Evolutionary conservation across 1,140 invertebrate genomes (phyloP).

Genomic region (Onthophagus taurus): DNA sequence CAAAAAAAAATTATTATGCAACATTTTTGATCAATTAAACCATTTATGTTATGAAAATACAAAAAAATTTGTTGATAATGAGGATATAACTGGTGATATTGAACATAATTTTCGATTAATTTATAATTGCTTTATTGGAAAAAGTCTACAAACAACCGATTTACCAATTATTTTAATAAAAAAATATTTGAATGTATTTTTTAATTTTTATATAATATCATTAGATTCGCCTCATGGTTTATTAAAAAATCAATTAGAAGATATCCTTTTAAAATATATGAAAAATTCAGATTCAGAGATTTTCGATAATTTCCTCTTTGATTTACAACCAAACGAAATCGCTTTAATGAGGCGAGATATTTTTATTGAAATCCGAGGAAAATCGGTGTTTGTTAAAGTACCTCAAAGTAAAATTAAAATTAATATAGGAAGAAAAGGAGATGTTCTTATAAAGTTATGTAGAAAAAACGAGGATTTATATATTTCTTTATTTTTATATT

Average conservation of each 20-base stretch:
- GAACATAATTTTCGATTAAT: slow-evolving; percentile 38
- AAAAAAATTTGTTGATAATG: slow-evolving; percentile 16
- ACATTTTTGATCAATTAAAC: not conserved
- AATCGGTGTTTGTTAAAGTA: slow-evolving; percentile 13
- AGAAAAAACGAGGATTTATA: slow-evolving; percentile 12
- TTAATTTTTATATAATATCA: slow-evolving; percentile 22
- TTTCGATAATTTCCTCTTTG: slow-evolving; percentile 29
- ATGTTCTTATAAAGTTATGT: slow-evolving; percentile 16
- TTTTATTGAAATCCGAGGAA: slow-evolving; percentile 8
- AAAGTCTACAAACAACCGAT: slow-evolving; percentile 8
- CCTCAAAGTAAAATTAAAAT: slow-evolving; percentile 10
- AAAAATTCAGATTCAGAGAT: slow-evolving; percentile 8
- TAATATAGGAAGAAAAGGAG: slow-evolving; percentile 10
- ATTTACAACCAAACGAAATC: slow-evolving; percentile 11
- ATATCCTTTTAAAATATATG: slow-evolving; percentile 23
- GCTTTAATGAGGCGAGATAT: slow-evolving; percentile 19
- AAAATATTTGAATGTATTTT: slow-evolving; percentile 21
- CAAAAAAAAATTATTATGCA: slow-evolving; percentile 25
- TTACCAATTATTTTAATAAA: slow-evolving; percentile 22
- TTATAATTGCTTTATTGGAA: slow-evolving; percentile 36
- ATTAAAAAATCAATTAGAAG: slow-evolving; percentile 19
- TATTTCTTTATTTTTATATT: slow-evolving; percentile 19
- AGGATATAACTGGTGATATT: slow-evolving; percentile 35
- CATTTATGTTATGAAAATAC: slow-evolving; percentile 5
- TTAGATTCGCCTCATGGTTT: slow-evolving; percentile 15